Evolutionary conservation across 1,140 invertebrate genomes (phyloP).

Genomic region (Ganaspis sp.): DNA sequence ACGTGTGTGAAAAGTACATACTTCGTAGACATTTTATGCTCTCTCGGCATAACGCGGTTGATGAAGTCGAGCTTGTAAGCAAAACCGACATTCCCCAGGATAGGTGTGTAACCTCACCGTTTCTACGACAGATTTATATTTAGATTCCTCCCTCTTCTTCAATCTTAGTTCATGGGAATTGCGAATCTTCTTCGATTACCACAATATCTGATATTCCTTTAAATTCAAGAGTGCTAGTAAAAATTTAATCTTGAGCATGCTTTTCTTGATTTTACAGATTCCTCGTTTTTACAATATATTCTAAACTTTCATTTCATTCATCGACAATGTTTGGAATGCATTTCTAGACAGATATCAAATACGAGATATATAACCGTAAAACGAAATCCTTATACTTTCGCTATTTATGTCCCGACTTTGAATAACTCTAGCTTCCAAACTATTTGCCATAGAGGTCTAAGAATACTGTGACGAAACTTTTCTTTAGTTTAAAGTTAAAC

Average conservation of each 20-base stretch:
- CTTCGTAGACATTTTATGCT: not conserved
- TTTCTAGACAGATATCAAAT: too few relatives aligned
- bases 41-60: constrained; percentile 6
- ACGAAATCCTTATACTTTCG: too few relatives aligned
- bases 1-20: constrained; percentile 12
- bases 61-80: constrained; percentile 12
- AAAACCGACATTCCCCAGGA: constrained; percentile 9
- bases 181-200: constrained; percentile 9
- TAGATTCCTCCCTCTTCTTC: not conserved
- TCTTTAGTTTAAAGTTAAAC: too few relatives aligned
- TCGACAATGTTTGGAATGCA: too few relatives aligned
- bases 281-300: too few relatives aligned
- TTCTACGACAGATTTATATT: constrained; percentile 13
- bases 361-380: too few relatives aligned
- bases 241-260: not conserved
- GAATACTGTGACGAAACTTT: too few relatives aligned
- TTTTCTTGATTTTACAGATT: too few relatives aligned
- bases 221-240: not conserved
- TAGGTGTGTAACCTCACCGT: not conserved
- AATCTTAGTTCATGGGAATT: not conserved
- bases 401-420: too few relatives aligned
- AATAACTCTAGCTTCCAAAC: too few relatives aligned
- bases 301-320: too few relatives aligned
- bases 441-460: too few relatives aligned
- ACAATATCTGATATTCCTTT: not conserved